phyloP scores from a whole-genome alignment of 2,113 vertebrate species.

The Glaucomys volans region DNA sequence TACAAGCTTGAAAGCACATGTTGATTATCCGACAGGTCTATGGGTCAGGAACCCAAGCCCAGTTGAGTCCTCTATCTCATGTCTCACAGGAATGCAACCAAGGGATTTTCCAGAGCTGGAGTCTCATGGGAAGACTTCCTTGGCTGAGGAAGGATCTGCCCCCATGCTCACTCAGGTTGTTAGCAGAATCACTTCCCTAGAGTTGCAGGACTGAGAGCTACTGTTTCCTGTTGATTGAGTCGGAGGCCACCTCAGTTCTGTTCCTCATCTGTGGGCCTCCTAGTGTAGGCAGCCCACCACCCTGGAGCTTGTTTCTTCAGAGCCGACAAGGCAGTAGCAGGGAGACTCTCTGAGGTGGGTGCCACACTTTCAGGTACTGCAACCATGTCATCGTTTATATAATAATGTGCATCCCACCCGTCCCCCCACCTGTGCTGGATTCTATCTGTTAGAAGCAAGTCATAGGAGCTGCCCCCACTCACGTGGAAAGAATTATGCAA shows the following conservation, averaged over 20 bases:
- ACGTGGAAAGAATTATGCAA: background rate
- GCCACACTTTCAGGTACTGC: background rate
- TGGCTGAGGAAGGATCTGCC: background rate
- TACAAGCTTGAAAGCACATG: background rate
- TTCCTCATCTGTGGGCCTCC: background rate
- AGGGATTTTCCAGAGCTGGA: background rate
- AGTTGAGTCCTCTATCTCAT: background rate
- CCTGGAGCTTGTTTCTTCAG: slow-evolving; percentile 7
- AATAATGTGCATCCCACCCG: background rate
- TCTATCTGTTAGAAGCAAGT: background rate
- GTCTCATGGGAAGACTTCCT: background rate
- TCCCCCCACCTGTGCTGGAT: background rate
- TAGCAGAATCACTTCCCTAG: background rate
- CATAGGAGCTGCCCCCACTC: background rate
- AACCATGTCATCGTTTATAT: background rate
- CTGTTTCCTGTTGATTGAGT: background rate
- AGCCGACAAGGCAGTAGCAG: background rate
- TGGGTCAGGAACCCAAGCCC: background rate
- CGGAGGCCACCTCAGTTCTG: background rate
- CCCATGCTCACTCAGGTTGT: background rate
- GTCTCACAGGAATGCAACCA: background rate
- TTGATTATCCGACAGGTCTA: background rate
- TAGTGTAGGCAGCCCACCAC: background rate
- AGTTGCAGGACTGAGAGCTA: background rate
- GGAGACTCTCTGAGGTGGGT: background rate